Conservation (phyloP, 2,113 vertebrate species). For the Hippocampus zosterae region DNA sequence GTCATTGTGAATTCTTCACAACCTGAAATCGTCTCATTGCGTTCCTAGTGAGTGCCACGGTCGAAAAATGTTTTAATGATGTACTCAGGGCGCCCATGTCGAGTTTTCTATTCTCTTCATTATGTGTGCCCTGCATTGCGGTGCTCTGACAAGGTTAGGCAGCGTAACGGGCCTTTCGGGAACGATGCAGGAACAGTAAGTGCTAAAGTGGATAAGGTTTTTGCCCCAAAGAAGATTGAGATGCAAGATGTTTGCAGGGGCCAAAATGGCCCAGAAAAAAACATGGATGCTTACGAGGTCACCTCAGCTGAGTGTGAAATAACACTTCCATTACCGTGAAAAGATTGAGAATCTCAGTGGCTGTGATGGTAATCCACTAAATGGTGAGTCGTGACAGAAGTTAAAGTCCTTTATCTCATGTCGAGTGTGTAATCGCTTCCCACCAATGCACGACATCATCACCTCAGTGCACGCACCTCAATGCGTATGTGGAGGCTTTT, state of each 20-base stretch:
- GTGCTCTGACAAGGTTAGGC: slow-evolving; percentile 28
- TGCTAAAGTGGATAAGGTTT: slow-evolving; percentile 43
- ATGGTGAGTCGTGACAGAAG: slow-evolving; percentile 20
- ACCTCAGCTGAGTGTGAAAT: slow-evolving; percentile 11
- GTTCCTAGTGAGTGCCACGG: slow-evolving; percentile 33
- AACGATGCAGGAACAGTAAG: slow-evolving; percentile 39
- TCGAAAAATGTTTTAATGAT: slow-evolving; percentile 58
- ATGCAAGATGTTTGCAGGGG: slow-evolving; percentile 10
- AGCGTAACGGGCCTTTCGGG: slow-evolving; percentile 51
- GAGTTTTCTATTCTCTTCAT: slow-evolving; percentile 60
- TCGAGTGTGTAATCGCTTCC: slow-evolving; percentile 42
- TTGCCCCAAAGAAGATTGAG: slow-evolving; percentile 14
- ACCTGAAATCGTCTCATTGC: slow-evolving; percentile 32
- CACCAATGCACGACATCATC: slow-evolving; percentile 10
- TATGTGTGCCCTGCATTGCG: slow-evolving; percentile 35
- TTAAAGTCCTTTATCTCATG: slow-evolving; percentile 35
- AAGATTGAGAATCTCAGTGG: slow-evolving; percentile 1
- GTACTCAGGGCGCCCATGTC: slow-evolving; percentile 47
- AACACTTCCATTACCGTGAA: slow-evolving; percentile 8
- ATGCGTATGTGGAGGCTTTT: slow-evolving; percentile 14
- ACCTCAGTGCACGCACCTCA: not conserved
- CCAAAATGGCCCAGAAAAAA: slow-evolving; percentile 6
- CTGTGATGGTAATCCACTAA: slow-evolving; percentile 27
- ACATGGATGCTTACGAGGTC: slow-evolving; percentile 24
- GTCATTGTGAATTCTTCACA: slow-evolving; percentile 24